Base-by-base conservation (phyloP, 2,113 vertebrate genomes). In the Pipra filicauda region DNA sequence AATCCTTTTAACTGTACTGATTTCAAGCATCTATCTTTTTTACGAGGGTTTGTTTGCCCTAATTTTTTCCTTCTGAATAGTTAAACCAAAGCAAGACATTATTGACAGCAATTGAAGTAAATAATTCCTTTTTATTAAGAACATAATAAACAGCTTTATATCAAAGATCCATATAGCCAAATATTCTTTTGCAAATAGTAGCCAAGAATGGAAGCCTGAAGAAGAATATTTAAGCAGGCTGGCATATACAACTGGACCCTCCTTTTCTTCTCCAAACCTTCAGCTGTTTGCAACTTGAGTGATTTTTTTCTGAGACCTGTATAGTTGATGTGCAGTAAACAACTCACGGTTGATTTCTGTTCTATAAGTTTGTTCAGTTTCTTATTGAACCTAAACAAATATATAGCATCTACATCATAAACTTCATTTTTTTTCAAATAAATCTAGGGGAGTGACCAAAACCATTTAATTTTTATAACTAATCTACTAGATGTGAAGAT, bases 211-310 rank as follows among this genome's bases (percentile, higher is more conserved):
- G 6, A 22, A 73, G 11, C 37, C 12, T 28, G 2, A 5, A 28
- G 28, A 43, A 55, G 12, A 80, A n/a, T 73, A 64, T 65, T 71
- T 58, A 57, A 49, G n/a, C 8, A 31, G 59, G 22, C 28, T 91
- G 28, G 2, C 0, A 0, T 28, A 5, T 57, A 0, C 24, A 33
- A 7, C 26, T 15, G 7, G 7, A 59, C 3, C 1, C 5, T 79
- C 18, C 9, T 64, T 5, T 59, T 80, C 12, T 3, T 39, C 30
- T 76, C 23, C 54, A 80, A 48, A 55, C 5, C 4, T 79, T 76
- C 11, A 28, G 8, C 18, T 71, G 5, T 79, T 83, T 72, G 30
- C 14, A 12, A 19, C 5, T 31, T 41, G 23, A 43, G 20, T 55
- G 12, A 21, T 76, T 76, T 69, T 37, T 39, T 76, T 77, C 17